These are phyloP conservation scores for Atrichornis clamosus DNA, from an alignment of 2,113 vertebrate genomes.

Conservation along the genomic window DNA sequence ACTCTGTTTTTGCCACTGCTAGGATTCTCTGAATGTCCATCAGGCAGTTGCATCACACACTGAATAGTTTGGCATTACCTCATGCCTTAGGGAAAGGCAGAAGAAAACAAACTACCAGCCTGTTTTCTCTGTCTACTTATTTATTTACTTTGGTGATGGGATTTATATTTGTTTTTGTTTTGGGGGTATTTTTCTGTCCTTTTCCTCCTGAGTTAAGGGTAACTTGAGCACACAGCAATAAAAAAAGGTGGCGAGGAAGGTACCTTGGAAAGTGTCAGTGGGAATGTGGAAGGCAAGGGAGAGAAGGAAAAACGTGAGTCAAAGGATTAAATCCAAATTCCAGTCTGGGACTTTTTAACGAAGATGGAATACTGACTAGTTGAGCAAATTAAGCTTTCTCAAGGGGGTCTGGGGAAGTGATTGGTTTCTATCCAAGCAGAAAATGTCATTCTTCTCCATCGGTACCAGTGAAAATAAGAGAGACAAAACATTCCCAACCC, in stretches of 20 bases:
- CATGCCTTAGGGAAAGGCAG: constrained; percentile 65
- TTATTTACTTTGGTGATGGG: constrained; percentile 61
- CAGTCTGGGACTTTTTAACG: constrained; percentile 60
- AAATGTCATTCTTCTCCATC: constrained; percentile 70
- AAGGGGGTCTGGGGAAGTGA: constrained; percentile 58
- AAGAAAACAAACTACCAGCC: constrained; percentile 59
- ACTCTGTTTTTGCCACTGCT: constrained; percentile 48
- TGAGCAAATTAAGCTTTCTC: constrained; percentile 73
- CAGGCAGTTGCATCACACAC: constrained; percentile 40
- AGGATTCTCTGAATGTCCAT: constrained; percentile 63
- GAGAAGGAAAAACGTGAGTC: constrained; percentile 58
- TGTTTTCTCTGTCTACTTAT: constrained; percentile 60
- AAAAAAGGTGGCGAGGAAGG: constrained; percentile 13
- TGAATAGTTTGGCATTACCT: constrained; percentile 74
- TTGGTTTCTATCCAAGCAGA: constrained; percentile 72
- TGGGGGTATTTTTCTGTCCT: neutral
- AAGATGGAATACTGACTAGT: constrained; percentile 73
- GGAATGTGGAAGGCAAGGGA: constrained; percentile 13
- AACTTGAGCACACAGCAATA: constrained; percentile 45
- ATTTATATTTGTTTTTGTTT: constrained; percentile 30
- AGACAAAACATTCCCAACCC: constrained; percentile 41
- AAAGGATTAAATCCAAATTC: constrained; percentile 70
- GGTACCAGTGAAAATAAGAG: constrained; percentile 21
- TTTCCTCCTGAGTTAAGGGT: constrained; percentile 40
- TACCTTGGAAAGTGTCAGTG: constrained; percentile 37